These are phyloP conservation scores for Echeneis naucrates DNA, from an alignment of 2,797 vertebrate species.

Conservation along the genomic window DNA sequence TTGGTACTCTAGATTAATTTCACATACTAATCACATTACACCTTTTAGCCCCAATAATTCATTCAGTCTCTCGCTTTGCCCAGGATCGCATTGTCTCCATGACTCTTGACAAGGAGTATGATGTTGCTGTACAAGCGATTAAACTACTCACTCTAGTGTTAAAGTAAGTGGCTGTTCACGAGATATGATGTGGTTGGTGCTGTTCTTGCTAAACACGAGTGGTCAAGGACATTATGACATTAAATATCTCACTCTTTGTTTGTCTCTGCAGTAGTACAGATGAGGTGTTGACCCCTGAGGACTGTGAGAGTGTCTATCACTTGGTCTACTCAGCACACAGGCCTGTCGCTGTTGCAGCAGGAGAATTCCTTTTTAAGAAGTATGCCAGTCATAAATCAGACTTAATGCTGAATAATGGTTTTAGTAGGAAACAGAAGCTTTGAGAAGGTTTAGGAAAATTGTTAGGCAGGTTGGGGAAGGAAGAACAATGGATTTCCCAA, in stretches of 20 bases:
- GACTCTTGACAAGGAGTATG: slow-evolving; percentile 99
- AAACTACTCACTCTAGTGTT: slow-evolving; percentile 98
- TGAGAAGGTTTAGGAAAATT: not conserved
- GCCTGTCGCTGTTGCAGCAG: slow-evolving; percentile 95
- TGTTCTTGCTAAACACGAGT: no score
- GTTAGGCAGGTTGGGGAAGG: not conserved
- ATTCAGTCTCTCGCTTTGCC: slow-evolving; percentile 42
- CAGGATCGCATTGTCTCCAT: slow-evolving; percentile 99
- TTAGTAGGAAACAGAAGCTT: not conserved
- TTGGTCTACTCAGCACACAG: slow-evolving; percentile 98
- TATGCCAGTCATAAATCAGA: slow-evolving; percentile 74
- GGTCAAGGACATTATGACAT: not conserved
- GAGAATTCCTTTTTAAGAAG: slow-evolving; percentile 99
- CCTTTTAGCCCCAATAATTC: not conserved
- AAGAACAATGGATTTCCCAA: not conserved
- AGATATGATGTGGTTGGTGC: not conserved
- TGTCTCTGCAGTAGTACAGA: slow-evolving; percentile 91
- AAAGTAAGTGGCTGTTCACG: slow-evolving; percentile 89
- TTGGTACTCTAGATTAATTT: not conserved
- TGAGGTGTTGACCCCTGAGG: slow-evolving; percentile 97
- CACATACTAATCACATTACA: not conserved
- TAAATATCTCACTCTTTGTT: slow-evolving; percentile 30
- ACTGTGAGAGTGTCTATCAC: slow-evolving; percentile 99
- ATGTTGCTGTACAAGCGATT: slow-evolving; percentile 99
- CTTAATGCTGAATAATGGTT: not conserved